phyloP scores from a whole-genome alignment of 1,140 invertebrate genomes.

The Cherax quadricarinatus region DNA sequence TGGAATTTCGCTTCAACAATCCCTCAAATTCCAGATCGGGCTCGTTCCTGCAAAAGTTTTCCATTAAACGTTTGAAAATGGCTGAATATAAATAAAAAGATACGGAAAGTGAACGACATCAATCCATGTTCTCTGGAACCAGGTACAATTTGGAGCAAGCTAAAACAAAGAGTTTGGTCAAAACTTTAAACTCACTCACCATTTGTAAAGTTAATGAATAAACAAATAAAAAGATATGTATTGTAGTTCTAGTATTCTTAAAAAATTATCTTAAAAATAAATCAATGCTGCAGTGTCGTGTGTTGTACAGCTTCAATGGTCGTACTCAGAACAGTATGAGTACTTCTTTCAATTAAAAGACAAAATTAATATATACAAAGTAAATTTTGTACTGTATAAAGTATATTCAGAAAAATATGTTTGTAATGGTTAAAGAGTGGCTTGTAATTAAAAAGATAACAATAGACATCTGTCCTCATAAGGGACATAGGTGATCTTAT shows the following conservation, averaged over 20 bases:
- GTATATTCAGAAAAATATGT: too few relatives aligned
- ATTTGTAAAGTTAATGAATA: neutral
- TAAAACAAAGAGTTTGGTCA: conserved; percentile 15
- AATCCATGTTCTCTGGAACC: conserved; percentile 36
- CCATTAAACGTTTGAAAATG: conserved; percentile 61
- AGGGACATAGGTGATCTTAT: too few relatives aligned
- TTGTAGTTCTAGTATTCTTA: neutral
- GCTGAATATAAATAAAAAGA: conserved; percentile 22
- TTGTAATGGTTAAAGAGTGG: too few relatives aligned
- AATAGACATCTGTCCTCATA: too few relatives aligned
- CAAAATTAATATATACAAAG: too few relatives aligned
- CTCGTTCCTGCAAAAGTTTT: conserved; percentile 76
- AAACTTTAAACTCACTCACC: neutral
- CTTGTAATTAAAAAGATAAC: too few relatives aligned
- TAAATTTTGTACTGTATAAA: too few relatives aligned
- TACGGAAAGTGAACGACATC: conserved; percentile 35
- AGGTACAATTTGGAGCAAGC: conserved; percentile 12
- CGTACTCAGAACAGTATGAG: neutral
- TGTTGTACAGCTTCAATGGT: neutral
- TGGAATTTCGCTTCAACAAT: conserved; percentile 80
- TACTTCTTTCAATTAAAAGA: neutral
- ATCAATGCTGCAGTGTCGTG: neutral
- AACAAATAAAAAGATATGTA: neutral
- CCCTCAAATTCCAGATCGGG: conserved; percentile 80
- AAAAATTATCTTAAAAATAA: neutral